Percentiles rank a stretch among this genome's conserved stretches.
Evolutionary conservation across 2,113 vertebrate species (phyloP).

Genomic region (Speoplatyrhinus poulsoni): DNA sequence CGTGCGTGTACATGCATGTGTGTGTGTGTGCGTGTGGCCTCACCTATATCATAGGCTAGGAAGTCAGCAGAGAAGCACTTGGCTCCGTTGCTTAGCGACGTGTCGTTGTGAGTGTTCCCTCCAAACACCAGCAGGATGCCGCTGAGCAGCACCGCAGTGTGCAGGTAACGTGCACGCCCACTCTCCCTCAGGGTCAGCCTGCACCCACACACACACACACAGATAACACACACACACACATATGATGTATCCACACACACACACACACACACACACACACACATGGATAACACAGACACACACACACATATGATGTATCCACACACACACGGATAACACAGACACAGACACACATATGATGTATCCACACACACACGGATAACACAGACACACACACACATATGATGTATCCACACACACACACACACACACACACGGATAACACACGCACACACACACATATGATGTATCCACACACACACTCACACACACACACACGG

Average conservation of each 20-base stretch:
- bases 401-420: background rate
- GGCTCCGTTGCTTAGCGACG: constrained; percentile 89
- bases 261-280: constrained; percentile 7
- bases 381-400: background rate
- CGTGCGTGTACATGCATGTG: background rate
- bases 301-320: no score
- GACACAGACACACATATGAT: background rate
- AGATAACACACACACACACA: background rate
- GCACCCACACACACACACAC: constrained; percentile 60
- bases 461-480: no score
- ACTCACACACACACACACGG: background rate
- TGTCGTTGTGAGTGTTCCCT: constrained; percentile 94
- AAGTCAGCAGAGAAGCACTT: constrained; percentile 93
- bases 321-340: background rate
- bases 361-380: background rate
- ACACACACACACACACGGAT: background rate
- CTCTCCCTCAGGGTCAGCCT: constrained; percentile 90
- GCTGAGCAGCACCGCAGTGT: constrained; percentile 84
- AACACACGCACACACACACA: no score
- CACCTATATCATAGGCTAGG: constrained; percentile 88
- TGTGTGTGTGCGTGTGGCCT: constrained; percentile 38
- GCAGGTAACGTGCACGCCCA: constrained; percentile 85
- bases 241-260: background rate
- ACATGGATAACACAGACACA: no score
- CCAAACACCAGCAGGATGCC: constrained; percentile 90